A percentile compares a stretch with the other conserved stretches of the same genome.
phyloP scores from a whole-genome alignment of 2,113 vertebrate genomes.

The Holacanthus passer region DNA sequence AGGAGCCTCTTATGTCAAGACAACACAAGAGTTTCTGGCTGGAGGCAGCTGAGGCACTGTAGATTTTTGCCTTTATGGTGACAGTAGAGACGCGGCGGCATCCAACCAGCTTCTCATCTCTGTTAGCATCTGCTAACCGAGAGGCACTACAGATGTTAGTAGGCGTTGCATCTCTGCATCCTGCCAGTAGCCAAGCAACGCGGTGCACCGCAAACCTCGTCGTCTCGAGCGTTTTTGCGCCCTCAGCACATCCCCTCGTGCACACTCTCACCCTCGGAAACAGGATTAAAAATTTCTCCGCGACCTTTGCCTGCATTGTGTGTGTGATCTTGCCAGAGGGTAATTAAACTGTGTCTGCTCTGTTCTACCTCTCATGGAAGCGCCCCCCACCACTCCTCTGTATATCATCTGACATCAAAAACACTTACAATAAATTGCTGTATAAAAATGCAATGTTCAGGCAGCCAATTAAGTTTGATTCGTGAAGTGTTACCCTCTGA shows the following conservation, averaged over 20 bases:
- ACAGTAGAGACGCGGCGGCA: conserved; percentile 2
- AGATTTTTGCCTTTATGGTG: conserved; percentile 6
- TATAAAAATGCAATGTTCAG: conserved; percentile 58
- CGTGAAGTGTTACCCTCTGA: conserved; percentile 58
- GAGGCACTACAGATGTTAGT: conserved; percentile 60
- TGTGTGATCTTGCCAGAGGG: conserved; percentile 40
- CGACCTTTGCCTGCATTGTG: conserved; percentile 19
- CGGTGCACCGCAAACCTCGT: conserved; percentile 14
- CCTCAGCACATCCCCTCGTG: conserved; percentile 40
- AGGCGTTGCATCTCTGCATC: conserved; percentile 48
- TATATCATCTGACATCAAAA: conserved; percentile 63
- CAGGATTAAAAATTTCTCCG: conserved; percentile 17
- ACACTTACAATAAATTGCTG: conserved; percentile 53
- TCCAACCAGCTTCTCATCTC: conserved; percentile 35
- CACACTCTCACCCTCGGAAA: not conserved
- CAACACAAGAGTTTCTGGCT: conserved; percentile 1
- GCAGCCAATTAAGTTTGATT: conserved; percentile 66
- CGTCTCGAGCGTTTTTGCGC: conserved; percentile 27
- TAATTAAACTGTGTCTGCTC: conserved; percentile 42
- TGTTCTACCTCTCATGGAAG: conserved; percentile 24
- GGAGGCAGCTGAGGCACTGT: not conserved
- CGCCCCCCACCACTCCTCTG: not conserved
- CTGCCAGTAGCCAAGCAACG: conserved; percentile 57
- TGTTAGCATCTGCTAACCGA: conserved; percentile 51
- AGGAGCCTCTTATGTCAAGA: conserved; percentile 6